Evolutionary conservation across 2,888 invertebrate genomes (phyloP).

Genomic region (Andrena minutula): DNA sequence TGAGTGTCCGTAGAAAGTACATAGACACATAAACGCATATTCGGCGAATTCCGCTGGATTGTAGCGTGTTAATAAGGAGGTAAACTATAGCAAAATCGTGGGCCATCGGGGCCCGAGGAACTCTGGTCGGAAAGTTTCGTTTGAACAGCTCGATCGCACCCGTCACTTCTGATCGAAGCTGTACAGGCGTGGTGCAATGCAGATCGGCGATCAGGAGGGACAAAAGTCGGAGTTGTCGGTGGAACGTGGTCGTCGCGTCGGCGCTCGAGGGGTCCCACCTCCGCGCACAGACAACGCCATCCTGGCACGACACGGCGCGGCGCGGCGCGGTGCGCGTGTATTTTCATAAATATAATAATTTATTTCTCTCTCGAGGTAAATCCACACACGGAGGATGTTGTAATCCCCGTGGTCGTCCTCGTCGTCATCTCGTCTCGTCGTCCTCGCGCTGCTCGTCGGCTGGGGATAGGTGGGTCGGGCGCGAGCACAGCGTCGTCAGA

Average conservation of each 20-base stretch:
- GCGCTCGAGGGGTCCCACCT: constrained; percentile 70
- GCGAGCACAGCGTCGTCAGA: constrained; percentile 66
- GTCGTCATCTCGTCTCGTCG: constrained; percentile 37
- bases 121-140: constrained; percentile 50
- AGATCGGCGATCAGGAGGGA: constrained; percentile 64
- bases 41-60: background rate
- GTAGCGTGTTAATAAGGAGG: background rate
- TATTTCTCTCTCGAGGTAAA: constrained; percentile 72
- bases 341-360: constrained; percentile 79
- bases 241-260: constrained; percentile 59
- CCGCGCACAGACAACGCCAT: constrained; percentile 9
- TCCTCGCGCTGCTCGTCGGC: constrained; percentile 54
- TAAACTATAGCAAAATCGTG: constrained; percentile 19
- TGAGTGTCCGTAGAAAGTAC: background rate
- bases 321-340: constrained; percentile 51
- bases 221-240: constrained; percentile 68
- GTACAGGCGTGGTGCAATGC: constrained; percentile 71
- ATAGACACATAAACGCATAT: no score
- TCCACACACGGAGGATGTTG: constrained; percentile 73
- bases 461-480: constrained; percentile 77
- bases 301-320: background rate
- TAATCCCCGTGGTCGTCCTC: constrained; percentile 71
- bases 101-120: background rate
- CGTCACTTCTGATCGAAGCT: constrained; percentile 66
- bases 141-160: constrained; percentile 56